phyloP scores from a whole-genome alignment of 2,888 invertebrate genomes.

The Luffia ferchaultella region DNA sequence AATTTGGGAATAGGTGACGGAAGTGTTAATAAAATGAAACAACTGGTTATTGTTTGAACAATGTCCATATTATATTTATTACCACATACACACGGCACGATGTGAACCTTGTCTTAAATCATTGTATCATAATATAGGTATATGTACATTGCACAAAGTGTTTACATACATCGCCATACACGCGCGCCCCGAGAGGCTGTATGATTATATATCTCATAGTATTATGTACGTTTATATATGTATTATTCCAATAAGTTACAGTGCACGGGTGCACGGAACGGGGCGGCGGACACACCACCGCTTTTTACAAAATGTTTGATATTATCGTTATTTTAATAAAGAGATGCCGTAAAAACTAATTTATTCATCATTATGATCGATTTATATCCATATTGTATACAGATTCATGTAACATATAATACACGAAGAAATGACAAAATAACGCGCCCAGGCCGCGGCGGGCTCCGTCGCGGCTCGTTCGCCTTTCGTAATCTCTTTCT shows the following conservation, averaged over 20 bases:
- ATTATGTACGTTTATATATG: conserved; percentile 66
- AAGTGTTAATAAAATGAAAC: conserved; percentile 42
- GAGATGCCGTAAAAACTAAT: conserved; percentile 66
- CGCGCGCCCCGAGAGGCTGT: conserved; percentile 70
- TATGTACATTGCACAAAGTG: conserved; percentile 78
- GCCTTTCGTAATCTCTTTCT: conserved; percentile 61
- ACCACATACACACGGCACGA: conserved; percentile 92
- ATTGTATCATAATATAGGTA: conserved; percentile 75
- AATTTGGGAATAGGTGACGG: not conserved
- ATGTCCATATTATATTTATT: conserved; percentile 88
- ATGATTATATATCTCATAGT: conserved; percentile 67
- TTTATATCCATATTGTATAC: conserved; percentile 68
- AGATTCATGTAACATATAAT: conserved; percentile 72
- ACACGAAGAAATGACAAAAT: conserved; percentile 68
- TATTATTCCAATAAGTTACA: conserved; percentile 67
- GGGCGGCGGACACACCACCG: conserved; percentile 60
- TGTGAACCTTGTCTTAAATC: conserved; percentile 88
- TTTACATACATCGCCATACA: conserved; percentile 75
- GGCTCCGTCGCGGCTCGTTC: conserved; percentile 44
- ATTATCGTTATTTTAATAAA: conserved; percentile 66
- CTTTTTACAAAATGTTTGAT: conserved; percentile 65
- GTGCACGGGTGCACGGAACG: conserved; percentile 67
- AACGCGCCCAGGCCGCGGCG: conserved; percentile 53
- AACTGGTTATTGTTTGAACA: conserved; percentile 78
- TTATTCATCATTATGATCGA: conserved; percentile 64